phyloP scores from a whole-genome alignment of 2,797 vertebrate genomes.

The Odontamblyopus rebecca region DNA sequence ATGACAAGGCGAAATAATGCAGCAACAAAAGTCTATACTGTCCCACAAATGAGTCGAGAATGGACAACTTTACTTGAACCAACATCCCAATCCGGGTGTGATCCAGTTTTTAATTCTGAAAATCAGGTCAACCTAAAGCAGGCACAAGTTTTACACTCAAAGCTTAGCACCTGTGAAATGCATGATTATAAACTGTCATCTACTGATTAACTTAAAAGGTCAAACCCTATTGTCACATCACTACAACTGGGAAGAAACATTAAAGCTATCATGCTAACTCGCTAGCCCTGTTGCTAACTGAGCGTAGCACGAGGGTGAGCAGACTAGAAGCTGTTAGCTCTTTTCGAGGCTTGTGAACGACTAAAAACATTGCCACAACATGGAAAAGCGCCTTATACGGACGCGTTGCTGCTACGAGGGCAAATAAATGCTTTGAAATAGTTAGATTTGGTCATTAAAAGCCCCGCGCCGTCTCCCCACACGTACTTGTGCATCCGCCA shows the following conservation, averaged over 20 bases:
- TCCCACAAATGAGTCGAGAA: no score
- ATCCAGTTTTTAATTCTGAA: no score
- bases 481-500: constrained; percentile 84
- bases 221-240: background rate
- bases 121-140: no score
- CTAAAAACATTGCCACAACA: fast-evolving
- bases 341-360: fast-evolving
- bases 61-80: no score
- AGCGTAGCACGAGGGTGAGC: constrained; percentile 58
- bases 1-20: no score
- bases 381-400: fast-evolving
- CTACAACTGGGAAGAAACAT: background rate
- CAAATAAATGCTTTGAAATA: fast-evolving
- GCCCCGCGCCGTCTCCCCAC: constrained; percentile 57
- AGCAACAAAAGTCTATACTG: no score
- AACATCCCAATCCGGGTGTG: no score
- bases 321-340: background rate
- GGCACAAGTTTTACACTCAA: background rate
- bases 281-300: constrained; percentile 45
- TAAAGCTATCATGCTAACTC: constrained; percentile 21
- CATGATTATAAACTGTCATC: background rate
- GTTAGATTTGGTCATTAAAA: constrained; percentile 16
- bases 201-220: background rate
- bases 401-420: fast-evolving
- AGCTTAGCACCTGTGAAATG: background rate